Conservation (phyloP, 2,888 invertebrate species). For the Chrysolina haemoptera region DNA sequence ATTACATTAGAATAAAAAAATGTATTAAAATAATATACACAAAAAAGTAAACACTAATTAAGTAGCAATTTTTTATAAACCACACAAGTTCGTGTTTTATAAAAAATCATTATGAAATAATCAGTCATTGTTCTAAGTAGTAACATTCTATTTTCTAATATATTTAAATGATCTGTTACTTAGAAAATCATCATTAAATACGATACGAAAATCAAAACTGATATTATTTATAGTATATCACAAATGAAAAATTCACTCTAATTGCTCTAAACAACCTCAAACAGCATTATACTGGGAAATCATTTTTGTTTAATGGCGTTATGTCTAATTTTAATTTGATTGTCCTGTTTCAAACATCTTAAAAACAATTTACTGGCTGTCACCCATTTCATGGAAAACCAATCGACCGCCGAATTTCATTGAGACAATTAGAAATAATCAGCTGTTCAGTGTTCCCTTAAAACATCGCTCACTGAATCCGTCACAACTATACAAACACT, state of each 20-base stretch:
- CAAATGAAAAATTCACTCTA: constrained; percentile 43
- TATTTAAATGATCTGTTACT: constrained; percentile 50
- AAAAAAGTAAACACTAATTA: constrained; percentile 53
- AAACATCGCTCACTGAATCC: background rate
- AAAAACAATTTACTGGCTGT: constrained; percentile 5
- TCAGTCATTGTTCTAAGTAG: constrained; percentile 52
- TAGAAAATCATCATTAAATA: constrained; percentile 31
- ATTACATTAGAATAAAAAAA: constrained; percentile 53
- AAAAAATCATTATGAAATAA: constrained; percentile 49
- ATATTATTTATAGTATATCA: constrained; percentile 38
- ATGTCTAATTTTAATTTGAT: constrained; percentile 9
- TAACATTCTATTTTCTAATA: constrained; percentile 46
- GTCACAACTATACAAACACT: background rate
- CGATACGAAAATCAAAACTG: constrained; percentile 35
- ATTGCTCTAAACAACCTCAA: constrained; percentile 40
- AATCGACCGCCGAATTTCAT: background rate
- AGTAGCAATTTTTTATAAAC: constrained; percentile 45
- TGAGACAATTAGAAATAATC: background rate
- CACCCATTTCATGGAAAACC: background rate
- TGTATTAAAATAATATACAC: constrained; percentile 54
- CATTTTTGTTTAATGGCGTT: constrained; percentile 18
- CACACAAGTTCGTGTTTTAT: constrained; percentile 39
- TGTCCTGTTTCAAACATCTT: constrained; percentile 7
- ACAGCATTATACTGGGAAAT: constrained; percentile 1
- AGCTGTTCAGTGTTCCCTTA: background rate